Evolutionary conservation across 1,140 invertebrate species (phyloP), one percentile per base, ranked within the genome.

Genomic region (Platyura marginata): DNA sequence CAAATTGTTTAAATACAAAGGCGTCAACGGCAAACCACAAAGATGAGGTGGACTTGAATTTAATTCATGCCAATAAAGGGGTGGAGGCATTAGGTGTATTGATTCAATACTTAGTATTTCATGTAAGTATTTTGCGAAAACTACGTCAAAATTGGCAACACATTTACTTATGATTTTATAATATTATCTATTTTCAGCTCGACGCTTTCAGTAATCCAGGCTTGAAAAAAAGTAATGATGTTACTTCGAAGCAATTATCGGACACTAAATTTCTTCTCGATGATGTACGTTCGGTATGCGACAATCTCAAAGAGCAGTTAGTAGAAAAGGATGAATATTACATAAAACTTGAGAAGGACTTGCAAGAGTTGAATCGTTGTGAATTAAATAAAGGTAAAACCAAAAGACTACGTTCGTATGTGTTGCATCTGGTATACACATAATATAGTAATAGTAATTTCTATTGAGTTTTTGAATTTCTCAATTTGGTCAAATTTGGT

Each of bases 71-170:
- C 21, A 54, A 62, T 18, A 64, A 65, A 49, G 66, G 71, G 20
- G 66, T 77, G 8, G 74, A 81, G 55, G 78, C 77, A 0, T 59
- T 83, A 20, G 75, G 75, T 15, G 69, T 80, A 18, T 67, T 79
- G 22, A 68, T 81, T 35, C 75, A 80, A 52, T 77, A 81, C 58
- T 63, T 81, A 40, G 75, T 77, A 45, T 72, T 71, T 55, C 69
- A 77, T 57, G 78, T 82, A 61, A 71, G 72, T 65, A 38, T 47
- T 15, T 37, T 37, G 8, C 35, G 18, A n/a, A 37, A 6, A 29
- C 6, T 29, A 8, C 13, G 6, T 8, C 25, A 29, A 13, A 29
- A 29, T 29, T 29, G n/a, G n/a, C n/a, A n/a, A n/a, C n/a, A n/a
- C n/a, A n/a, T 38, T 38, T 9, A 18, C 10, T 38, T 38, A 18